phyloP scores from a whole-genome alignment of 23 tunicate genomes.

The Trididemnum clinides region DNA sequence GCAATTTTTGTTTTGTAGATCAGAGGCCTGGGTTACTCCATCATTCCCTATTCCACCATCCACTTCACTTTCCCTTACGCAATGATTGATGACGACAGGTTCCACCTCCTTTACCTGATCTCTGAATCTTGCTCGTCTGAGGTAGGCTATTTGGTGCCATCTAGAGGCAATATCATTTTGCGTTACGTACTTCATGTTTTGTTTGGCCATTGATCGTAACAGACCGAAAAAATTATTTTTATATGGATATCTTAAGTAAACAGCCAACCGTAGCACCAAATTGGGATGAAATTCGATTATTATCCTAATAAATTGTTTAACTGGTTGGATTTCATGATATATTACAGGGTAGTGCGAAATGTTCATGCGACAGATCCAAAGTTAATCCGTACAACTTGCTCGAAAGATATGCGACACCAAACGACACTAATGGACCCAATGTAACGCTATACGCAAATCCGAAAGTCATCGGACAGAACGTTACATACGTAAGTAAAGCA shows the following conservation, averaged over 20 bases:
- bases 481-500: slow-evolving; percentile 2
- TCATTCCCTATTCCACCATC: slow-evolving; percentile 59
- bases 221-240: no score
- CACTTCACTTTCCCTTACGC: slow-evolving; percentile 18
- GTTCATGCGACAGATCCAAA: slow-evolving; percentile 36
- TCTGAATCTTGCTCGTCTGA: not conserved
- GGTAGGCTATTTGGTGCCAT: no score
- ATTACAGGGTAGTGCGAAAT: slow-evolving; percentile 22
- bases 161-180: no score
- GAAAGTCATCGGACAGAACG: not conserved
- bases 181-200: no score
- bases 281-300: no score
- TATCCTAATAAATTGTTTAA: no score
- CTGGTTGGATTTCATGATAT: no score
- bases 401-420: not conserved
- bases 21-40: slow-evolving; percentile 55
- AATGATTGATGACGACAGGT: not conserved
- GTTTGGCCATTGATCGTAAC: no score
- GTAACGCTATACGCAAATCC: slow-evolving; percentile 43
- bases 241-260: no score
- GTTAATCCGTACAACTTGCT: slow-evolving; percentile 47
- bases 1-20: slow-evolving; percentile 38
- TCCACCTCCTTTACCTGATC: slow-evolving; percentile 58
- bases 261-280: no score
- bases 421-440: slow-evolving; percentile 16